phyloP scores from a whole-genome alignment of 2,113 vertebrate species.

The Helogale parvula region DNA sequence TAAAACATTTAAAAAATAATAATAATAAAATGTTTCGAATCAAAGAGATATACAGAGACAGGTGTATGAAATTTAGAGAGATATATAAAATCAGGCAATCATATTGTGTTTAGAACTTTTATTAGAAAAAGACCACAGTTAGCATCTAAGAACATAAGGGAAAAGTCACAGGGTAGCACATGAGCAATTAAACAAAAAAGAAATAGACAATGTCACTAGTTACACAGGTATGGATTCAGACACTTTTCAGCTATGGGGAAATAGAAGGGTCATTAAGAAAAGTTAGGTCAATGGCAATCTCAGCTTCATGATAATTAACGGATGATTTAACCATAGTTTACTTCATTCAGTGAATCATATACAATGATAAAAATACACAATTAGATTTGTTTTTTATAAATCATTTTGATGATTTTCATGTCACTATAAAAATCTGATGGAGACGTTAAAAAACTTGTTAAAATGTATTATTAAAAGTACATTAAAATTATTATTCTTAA shows the following conservation, averaged over 20 bases:
- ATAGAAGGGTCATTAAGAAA: neutral
- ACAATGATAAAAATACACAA: neutral
- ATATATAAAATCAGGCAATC: neutral
- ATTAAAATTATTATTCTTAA: neutral
- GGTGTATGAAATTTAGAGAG: neutral
- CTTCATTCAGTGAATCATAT: neutral
- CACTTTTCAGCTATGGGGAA: neutral
- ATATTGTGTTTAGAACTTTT: neutral
- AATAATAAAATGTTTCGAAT: neutral
- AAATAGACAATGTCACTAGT: neutral
- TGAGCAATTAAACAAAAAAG: neutral
- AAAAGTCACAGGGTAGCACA: neutral
- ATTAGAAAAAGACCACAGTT: neutral
- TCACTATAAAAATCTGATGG: neutral
- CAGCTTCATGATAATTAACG: neutral
- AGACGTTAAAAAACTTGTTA: neutral
- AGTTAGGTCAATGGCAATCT: neutral
- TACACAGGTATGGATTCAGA: neutral
- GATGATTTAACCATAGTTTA: neutral
- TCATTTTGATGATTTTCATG: too few relatives aligned
- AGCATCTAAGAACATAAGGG: neutral
- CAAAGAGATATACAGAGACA: neutral
- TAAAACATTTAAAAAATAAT: too few relatives aligned
- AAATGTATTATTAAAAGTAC: too few relatives aligned
- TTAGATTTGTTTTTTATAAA: neutral